These are phyloP conservation scores for Aplysina aerophoba DNA, from an alignment of 37 sponge, comb jelly and placozoan genomes.

Conservation along the genomic window DNA sequence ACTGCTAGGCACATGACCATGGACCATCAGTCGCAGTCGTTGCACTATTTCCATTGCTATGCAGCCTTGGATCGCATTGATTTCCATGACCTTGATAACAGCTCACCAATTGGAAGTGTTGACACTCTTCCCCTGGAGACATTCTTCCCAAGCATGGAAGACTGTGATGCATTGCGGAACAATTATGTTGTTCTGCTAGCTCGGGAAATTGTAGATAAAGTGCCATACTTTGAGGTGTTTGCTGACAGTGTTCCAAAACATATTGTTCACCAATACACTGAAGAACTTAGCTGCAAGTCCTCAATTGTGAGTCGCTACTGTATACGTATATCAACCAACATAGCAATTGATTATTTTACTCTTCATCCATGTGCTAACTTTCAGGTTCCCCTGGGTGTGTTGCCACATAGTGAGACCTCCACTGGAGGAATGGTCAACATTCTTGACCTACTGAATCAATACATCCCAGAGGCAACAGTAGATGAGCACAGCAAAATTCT, in stretches of 20 bases:
- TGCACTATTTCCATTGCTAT: constrained; percentile 40
- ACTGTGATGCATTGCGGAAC: constrained; percentile 3
- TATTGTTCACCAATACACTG: constrained; percentile 27
- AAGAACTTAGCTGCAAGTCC: constrained; percentile 18
- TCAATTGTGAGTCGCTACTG: constrained; percentile 9
- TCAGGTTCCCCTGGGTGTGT: too few species aligned
- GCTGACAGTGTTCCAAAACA: constrained; percentile 7
- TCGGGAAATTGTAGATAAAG: constrained; percentile 6
- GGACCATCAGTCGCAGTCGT: constrained; percentile 14
- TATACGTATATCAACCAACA: too few species aligned
- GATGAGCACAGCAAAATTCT: too few species aligned
- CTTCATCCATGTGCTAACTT: too few species aligned
- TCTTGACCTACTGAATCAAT: too few species aligned
- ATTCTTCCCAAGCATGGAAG: constrained; percentile 14
- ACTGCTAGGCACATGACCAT: constrained; percentile 4
- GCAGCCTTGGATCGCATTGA: constrained; percentile 30
- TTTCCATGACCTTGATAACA: constrained; percentile 4
- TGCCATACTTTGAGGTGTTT: constrained; percentile 24
- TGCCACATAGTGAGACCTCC: too few species aligned
- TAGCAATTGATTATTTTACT: too few species aligned
- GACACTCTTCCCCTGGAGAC: neutral
- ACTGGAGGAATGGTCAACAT: too few species aligned
- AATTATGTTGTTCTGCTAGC: constrained; percentile 27
- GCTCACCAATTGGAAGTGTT: constrained; percentile 6
- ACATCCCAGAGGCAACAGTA: too few species aligned